Conservation (phyloP, 2,797 vertebrate genomes). For the Darevskia mixta region DNA sequence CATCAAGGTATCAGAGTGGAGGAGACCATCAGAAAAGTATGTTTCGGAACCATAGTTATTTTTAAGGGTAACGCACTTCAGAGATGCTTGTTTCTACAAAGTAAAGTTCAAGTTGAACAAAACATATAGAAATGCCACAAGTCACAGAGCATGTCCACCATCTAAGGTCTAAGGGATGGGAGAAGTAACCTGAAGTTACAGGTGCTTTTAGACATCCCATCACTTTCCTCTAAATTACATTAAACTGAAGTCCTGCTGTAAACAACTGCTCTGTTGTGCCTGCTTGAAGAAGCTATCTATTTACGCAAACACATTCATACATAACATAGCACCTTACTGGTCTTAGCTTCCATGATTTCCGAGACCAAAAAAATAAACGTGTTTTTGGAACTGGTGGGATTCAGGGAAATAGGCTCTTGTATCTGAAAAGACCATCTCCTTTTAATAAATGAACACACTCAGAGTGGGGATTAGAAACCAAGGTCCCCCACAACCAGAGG, state of each 20-base stretch:
- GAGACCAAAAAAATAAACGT: neutral
- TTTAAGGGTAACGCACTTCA: neutral
- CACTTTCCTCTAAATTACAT: neutral
- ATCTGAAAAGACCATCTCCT: neutral
- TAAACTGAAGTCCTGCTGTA: neutral
- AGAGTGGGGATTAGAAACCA: neutral
- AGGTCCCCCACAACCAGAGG: neutral
- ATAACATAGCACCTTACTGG: neutral
- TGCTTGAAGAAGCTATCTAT: neutral
- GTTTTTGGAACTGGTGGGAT: neutral
- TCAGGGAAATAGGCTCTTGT: too few species aligned
- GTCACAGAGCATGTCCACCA: neutral
- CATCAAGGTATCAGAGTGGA: neutral
- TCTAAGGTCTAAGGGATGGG: neutral
- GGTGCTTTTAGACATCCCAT: neutral
- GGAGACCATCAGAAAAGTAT: neutral
- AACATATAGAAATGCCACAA: neutral
- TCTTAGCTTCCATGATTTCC: neutral
- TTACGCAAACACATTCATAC: neutral
- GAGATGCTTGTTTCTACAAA: neutral
- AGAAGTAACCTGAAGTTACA: neutral
- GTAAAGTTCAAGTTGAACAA: neutral
- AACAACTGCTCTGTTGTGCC: neutral
- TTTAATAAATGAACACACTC: neutral
- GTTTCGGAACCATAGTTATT: neutral